Evolutionary conservation across 2,797 vertebrate genomes (phyloP).

Genomic region (Chaunax sp.): DNA sequence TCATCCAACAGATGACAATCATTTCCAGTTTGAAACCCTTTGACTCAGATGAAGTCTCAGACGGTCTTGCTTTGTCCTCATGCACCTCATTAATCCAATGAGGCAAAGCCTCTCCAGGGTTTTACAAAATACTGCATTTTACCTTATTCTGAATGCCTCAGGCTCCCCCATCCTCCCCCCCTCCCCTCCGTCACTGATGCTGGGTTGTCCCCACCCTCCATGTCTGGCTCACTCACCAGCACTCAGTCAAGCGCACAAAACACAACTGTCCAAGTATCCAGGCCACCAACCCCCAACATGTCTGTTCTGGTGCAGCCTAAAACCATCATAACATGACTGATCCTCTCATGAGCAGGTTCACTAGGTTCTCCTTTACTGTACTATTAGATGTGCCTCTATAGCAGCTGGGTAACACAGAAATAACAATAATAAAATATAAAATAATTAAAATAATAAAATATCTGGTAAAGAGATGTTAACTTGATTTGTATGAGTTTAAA

Average conservation of each 20-base stretch:
- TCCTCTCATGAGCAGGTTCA: constrained; percentile 1
- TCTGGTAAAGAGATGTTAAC: too few relatives aligned
- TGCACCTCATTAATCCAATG: not conserved
- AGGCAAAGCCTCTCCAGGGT: not conserved
- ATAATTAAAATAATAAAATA: too few relatives aligned
- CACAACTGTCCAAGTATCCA: constrained; percentile 58
- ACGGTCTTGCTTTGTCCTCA: not conserved
- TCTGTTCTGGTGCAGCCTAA: constrained; percentile 7
- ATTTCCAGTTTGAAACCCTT: too few relatives aligned
- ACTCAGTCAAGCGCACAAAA: constrained; percentile 58
- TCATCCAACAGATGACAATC: too few relatives aligned
- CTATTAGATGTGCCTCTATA: not conserved
- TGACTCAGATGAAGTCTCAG: too few relatives aligned
- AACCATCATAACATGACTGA: constrained; percentile 2
- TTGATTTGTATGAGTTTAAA: too few relatives aligned
- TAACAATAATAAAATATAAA: too few relatives aligned
- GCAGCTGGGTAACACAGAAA: too few relatives aligned
- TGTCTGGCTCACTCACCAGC: constrained; percentile 48
- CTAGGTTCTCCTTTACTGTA: not conserved
- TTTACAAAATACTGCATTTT: constrained; percentile 5
- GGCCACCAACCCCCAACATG: constrained; percentile 22
- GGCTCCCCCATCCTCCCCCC: constrained; percentile 10
- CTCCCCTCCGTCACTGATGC: constrained; percentile 11
- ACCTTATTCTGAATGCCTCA: constrained; percentile 2
- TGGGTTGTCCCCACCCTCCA: constrained; percentile 32